phyloP scores from a whole-genome alignment of 2,888 invertebrate genomes.

The Patella pellucida region DNA sequence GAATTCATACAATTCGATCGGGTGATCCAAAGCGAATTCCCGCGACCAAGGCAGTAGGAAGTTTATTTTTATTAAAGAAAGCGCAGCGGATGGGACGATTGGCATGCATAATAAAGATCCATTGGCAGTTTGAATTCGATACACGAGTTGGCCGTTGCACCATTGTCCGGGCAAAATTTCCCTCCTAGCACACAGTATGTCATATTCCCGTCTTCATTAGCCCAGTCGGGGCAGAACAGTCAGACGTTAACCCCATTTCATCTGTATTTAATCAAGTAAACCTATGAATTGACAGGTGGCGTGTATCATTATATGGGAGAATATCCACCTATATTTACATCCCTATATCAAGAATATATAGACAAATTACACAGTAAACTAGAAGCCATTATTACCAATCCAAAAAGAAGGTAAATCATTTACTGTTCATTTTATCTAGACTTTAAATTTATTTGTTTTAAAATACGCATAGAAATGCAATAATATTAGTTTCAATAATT shows the following conservation, averaged over 20 bases:
- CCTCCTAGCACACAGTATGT: neutral
- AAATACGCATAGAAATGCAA: too few species aligned
- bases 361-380: neutral
- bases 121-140: too few species aligned
- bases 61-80: too few species aligned
- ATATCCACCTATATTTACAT: neutral
- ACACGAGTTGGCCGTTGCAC: neutral
- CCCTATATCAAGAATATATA: neutral
- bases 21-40: too few species aligned
- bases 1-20: too few species aligned
- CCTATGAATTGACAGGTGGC: neutral
- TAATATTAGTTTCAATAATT: too few species aligned
- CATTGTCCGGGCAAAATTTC: neutral
- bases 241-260: neutral
- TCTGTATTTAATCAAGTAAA: neutral
- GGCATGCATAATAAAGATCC: too few species aligned
- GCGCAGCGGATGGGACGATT: too few species aligned
- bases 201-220: neutral
- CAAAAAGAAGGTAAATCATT: neutral
- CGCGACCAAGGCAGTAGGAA: too few species aligned
- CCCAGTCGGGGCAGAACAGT: neutral
- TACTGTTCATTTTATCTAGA: neutral
- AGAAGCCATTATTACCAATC: neutral
- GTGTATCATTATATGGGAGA: neutral
- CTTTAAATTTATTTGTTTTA: neutral